A percentile compares a stretch with the other conserved stretches of the same genome.
These are phyloP conservation scores for Oikopleura vanhoeffeni DNA, from an alignment of 23 tunicate species.

Conservation along the genomic window DNA sequence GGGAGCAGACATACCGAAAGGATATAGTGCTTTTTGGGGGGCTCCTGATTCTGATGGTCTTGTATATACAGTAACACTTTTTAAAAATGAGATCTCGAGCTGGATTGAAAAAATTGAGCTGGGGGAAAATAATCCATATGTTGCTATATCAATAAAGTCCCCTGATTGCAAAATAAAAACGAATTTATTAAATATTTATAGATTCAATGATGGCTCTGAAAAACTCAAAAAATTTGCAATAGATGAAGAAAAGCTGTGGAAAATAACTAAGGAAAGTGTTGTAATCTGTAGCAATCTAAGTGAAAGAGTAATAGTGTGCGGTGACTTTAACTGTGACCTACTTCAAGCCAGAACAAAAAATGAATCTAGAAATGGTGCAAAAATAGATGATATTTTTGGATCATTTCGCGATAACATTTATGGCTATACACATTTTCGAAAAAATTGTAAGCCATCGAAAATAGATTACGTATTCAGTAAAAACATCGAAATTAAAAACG, in stretches of 20 bases:
- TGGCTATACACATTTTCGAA: neutral
- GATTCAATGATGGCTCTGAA: neutral
- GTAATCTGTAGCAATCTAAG: neutral
- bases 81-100: neutral
- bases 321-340: neutral
- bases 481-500: neutral
- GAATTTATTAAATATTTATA: neutral
- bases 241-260: neutral
- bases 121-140: neutral
- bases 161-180: neutral
- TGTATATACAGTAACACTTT: neutral
- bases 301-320: neutral
- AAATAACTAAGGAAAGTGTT: neutral
- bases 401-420: neutral
- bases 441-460: neutral
- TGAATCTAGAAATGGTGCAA: neutral
- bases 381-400: neutral
- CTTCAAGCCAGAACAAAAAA: neutral
- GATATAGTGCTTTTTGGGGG: neutral
- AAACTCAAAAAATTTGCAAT: neutral
- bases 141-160: neutral
- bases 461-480: neutral
- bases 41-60: neutral
- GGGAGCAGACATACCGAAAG: neutral
- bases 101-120: neutral